Base-by-base conservation (phyloP, 2,888 invertebrate genomes). In the Clanis bilineata region DNA sequence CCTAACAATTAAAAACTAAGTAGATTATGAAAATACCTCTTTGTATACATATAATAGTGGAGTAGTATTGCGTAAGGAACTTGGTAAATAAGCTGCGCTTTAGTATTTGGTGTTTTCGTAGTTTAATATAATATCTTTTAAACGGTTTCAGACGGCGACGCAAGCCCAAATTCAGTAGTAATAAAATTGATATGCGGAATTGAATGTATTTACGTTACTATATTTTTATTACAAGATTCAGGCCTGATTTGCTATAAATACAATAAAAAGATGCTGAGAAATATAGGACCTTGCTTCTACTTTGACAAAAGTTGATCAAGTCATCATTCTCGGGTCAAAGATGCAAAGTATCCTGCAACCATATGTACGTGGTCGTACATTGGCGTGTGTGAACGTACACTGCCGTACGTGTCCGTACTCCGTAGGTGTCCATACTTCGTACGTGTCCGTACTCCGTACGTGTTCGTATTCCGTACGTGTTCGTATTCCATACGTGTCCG, bases 21-120 rank as follows among this genome's bases (percentile, higher is more conserved):
- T 51, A 32, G 32, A 32, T 32, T 1, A 2, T 51, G 51, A 51
- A 32, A 18, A 4, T 18, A 15, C 32, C 18, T n/a, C 18, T 41
- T 56, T 3, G n/a, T 2, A 23, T 18, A 32, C 32, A 23, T 22
- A 39, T 22, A 38, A 56, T 51, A 51, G 28, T 51, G 51, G 32
- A 51, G 51, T 51, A 32, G 15, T 51, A 18, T 47, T 38, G 25
- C 28, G 51, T 43, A 54, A 51, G 57, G 51, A 54, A 62, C 57
- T 47, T 45, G 32, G 36, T 47, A 32, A 32, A 32, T 51, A 51
- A 51, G 51, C 51, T 32, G 51, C 51, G 51, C 51, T 51, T 51
- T 51, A 32, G 32, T 51, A 32, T 28, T 51, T 51, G 51, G 32
- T 51, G 51, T 28, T 51, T n/a, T 51, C 51, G 51, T 51, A 51